These are phyloP conservation scores for Adelphocoris suturalis DNA, from an alignment of 2,888 invertebrate genomes.

Conservation along the genomic window DNA sequence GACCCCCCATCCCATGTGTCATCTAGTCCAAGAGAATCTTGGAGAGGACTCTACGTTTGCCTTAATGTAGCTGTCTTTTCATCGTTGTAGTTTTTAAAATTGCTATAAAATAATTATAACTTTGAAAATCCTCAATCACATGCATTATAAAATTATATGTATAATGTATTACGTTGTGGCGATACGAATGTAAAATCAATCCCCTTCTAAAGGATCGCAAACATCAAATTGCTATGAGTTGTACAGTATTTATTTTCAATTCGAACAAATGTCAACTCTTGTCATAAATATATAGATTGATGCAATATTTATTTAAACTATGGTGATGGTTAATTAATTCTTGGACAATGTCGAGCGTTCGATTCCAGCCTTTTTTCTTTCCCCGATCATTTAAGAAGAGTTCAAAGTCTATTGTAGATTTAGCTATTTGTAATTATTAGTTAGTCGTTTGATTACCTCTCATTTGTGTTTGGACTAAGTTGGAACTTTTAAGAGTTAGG, in stretches of 20 bases:
- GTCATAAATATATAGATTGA: not conserved
- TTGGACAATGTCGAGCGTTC: not conserved
- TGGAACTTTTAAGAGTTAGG: not conserved
- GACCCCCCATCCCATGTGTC: slow-evolving; percentile 29
- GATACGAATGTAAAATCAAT: not conserved
- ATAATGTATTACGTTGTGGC: not conserved
- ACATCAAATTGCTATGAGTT: not conserved
- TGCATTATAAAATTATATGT: slow-evolving; percentile 13
- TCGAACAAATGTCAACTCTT: not conserved
- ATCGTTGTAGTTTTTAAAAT: slow-evolving; percentile 30
- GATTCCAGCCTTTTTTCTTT: not conserved
- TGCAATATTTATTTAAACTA: slow-evolving; percentile 27
- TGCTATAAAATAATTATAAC: not conserved
- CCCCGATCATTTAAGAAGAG: not conserved
- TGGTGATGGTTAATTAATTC: not conserved
- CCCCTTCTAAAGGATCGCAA: not conserved
- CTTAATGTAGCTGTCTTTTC: slow-evolving; percentile 50
- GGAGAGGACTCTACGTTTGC: slow-evolving; percentile 46
- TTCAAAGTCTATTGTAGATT: not conserved
- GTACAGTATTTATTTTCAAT: slow-evolving; percentile 28
- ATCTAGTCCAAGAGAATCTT: slow-evolving; percentile 43
- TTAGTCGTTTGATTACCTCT: not conserved
- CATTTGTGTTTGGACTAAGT: not conserved
- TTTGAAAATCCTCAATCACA: not conserved
- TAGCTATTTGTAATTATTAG: not conserved